Base-by-base conservation (phyloP, 1,140 invertebrate genomes). In the Panagrolaimus sp. region DNA sequence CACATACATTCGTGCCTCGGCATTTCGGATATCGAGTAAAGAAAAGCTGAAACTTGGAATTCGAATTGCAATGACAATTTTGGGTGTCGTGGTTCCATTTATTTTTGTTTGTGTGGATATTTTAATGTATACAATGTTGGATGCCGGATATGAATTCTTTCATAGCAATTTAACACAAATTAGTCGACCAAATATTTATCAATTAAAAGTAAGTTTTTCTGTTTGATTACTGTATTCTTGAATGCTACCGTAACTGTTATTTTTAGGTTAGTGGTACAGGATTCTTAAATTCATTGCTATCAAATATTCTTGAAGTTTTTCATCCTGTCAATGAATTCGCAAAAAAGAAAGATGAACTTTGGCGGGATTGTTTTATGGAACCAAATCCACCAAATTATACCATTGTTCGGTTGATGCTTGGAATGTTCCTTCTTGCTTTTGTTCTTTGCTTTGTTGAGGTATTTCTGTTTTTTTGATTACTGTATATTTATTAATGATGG, bases 351-450 rank as follows among this genome's bases (percentile, higher is more conserved):
- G 77, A 76, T 38, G 52, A 52, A 44, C 10, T 76, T n/a, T 76
- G 75, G 75, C 5, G 65, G 5, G 28, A 55, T 26, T 76, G 75
- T 32, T 79, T 76, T 52, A 65, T 32, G 44, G 64, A 78, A 64
- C 75, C 75, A 43, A 74, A 24, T 26, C 67, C 69, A 3, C 76
- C 75, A 10, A 66, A 75, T 52, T 76, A 78, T 68, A 43, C 48
- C 38, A 21, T 48, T 43, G 48, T 70, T 69, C 43, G 24, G 15
- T 43, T n/a, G 52, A 58, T 58, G 26, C 17, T 70, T 44, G 48
- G 17, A 55, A 32, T 47, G 24, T 47, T 64, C 17, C 28, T 44
- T 63, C 48, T 21, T 21, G 65, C 44, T 1, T 55, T 45, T 71
- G 38, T 63, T 32, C 48, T 44, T 55, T 45, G 48, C 38, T 47